phyloP scores from a whole-genome alignment of 1,140 invertebrate species.

The Microplitis demolitor region DNA sequence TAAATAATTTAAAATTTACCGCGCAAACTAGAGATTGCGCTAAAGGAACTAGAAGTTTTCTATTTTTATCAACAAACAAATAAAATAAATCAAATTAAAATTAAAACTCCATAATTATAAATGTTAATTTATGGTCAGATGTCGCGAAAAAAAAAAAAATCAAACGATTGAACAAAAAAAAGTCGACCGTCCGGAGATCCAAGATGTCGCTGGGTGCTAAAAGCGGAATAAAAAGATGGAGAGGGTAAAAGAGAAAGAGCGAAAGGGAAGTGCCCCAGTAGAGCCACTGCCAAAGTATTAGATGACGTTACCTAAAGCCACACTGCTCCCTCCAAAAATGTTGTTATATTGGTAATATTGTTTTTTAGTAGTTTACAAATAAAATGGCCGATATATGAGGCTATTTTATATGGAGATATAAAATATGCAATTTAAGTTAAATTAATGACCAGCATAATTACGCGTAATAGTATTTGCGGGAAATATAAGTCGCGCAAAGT shows the following conservation, averaged over 20 bases:
- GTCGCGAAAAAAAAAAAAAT: slow-evolving; percentile 14
- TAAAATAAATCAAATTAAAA: no score
- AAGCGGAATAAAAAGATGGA: background rate
- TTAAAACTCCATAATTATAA: background rate
- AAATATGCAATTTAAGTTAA: slow-evolving; percentile 55
- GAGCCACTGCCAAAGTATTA: slow-evolving; percentile 44
- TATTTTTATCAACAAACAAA: no score
- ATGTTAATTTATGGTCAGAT: no score
- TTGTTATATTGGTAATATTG: slow-evolving; percentile 55
- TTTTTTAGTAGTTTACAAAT: slow-evolving; percentile 62
- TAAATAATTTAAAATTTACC: no score
- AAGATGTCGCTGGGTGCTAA: background rate
- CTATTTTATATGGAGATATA: slow-evolving; percentile 57
- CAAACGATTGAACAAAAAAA: background rate
- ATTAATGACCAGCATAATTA: slow-evolving; percentile 48
- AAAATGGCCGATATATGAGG: slow-evolving; percentile 62
- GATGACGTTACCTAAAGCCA: slow-evolving; percentile 41
- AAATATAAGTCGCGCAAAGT: slow-evolving; percentile 17
- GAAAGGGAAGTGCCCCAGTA: slow-evolving; percentile 36
- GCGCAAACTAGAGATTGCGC: no score
- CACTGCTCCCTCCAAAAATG: slow-evolving; percentile 55
- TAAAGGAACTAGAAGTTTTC: no score
- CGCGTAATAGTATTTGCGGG: slow-evolving; percentile 21
- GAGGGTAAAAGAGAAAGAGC: slow-evolving; percentile 1
- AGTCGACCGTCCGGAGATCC: background rate